Evolutionary conservation across 2,797 vertebrate species (phyloP).

Genomic region (Syngnathus acus): DNA sequence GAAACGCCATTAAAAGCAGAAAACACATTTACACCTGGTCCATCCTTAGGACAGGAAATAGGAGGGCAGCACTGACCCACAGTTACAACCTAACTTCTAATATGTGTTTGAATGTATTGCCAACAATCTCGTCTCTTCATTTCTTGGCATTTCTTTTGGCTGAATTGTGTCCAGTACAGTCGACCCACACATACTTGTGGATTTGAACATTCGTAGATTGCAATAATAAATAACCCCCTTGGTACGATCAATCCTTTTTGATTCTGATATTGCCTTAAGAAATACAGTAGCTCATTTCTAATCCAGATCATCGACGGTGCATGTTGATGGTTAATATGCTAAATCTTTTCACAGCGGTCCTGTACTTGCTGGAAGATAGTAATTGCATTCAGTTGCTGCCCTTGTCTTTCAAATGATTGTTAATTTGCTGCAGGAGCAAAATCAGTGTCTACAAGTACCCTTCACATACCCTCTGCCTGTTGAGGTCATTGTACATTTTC

Average conservation of each 20-base stretch:
- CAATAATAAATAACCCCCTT: neutral
- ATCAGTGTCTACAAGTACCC: constrained; percentile 17
- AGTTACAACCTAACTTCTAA: too few species aligned
- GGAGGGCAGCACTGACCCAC: neutral
- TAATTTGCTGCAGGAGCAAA: constrained; percentile 34
- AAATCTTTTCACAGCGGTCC: constrained; percentile 11
- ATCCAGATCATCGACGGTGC: constrained; percentile 22
- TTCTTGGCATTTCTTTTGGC: too few species aligned
- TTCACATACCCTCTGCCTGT: constrained; percentile 30
- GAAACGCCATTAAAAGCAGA: constrained; percentile 53
- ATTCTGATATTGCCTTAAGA: neutral
- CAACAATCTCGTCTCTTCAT: too few species aligned
- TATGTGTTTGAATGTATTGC: too few species aligned
- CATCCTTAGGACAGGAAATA: neutral
- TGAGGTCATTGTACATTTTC: constrained; percentile 43
- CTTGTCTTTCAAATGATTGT: constrained; percentile 39
- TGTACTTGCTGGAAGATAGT: constrained; percentile 35
- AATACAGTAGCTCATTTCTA: neutral
- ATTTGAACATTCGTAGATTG: too few species aligned
- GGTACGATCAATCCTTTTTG: neutral
- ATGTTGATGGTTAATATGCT: constrained; percentile 32
- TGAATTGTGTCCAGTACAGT: too few species aligned
- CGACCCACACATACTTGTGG: too few species aligned
- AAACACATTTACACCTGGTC: constrained; percentile 45
- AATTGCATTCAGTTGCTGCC: constrained; percentile 34